Percentiles rank a stretch among this genome's conserved stretches.
These are phyloP conservation scores for Pachymerium ferrugineum DNA, from an alignment of 2,888 invertebrate genomes.

Conservation along the genomic window DNA sequence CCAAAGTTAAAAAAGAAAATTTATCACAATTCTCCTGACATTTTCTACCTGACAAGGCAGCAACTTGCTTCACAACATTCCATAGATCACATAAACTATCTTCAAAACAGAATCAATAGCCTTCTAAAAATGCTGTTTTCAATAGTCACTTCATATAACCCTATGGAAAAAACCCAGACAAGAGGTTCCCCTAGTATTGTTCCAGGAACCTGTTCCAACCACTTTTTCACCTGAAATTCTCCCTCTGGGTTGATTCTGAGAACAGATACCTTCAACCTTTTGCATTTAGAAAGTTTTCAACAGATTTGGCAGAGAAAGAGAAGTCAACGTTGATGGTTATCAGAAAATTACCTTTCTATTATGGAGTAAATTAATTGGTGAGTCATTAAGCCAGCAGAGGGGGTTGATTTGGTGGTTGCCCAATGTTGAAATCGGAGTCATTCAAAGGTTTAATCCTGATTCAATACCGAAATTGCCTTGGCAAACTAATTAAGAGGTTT, in stretches of 20 bases:
- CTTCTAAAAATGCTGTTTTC: slow-evolving; percentile 11
- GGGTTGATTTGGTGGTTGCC: not conserved
- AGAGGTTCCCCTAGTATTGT: not conserved
- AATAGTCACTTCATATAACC: not conserved
- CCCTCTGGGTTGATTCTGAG: not conserved
- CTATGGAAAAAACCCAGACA: not conserved
- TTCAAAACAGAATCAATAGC: not conserved
- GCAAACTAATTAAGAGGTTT: not conserved
- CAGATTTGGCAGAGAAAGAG: no score
- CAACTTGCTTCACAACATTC: not conserved
- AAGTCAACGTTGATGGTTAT: no score
- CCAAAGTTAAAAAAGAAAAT: not conserved
- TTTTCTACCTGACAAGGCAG: no score
- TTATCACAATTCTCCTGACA: not conserved
- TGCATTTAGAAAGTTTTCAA: no score
- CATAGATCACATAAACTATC: not conserved
- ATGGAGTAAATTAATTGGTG: not conserved
- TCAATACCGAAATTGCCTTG: not conserved
- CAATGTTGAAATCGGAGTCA: not conserved
- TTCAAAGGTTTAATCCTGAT: not conserved
- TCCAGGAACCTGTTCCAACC: not conserved
- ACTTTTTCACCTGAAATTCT: not conserved
- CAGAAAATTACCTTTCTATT: not conserved
- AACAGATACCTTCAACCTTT: not conserved
- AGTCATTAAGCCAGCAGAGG: not conserved